Conservation (phyloP, 23 tunicate genomes). For the Trididemnum miniatum region DNA sequence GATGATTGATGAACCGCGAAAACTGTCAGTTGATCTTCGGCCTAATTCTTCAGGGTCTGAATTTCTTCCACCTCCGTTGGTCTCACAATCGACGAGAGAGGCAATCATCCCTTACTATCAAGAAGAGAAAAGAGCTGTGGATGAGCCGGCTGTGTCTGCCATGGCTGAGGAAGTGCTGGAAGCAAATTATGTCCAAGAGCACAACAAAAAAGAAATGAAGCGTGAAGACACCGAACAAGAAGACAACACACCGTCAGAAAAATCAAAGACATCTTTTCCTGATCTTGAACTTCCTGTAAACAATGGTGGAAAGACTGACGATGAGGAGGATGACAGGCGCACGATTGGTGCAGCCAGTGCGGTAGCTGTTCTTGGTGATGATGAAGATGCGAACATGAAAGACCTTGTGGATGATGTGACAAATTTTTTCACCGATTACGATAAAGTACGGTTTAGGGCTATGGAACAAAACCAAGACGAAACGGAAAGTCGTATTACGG, state of each 20-base stretch:
- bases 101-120: conserved; percentile 7
- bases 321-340: conserved; percentile 46
- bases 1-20: conserved; percentile 19
- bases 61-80: conserved; percentile 21
- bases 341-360: conserved; percentile 33
- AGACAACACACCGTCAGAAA: neutral
- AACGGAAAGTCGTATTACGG: conserved; percentile 9
- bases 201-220: neutral
- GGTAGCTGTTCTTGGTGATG: conserved; percentile 33
- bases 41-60: neutral
- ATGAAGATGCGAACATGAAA: conserved; percentile 30
- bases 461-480: neutral
- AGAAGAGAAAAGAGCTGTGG: neutral
- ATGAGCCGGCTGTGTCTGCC: neutral
- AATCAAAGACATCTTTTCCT: neutral
- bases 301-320: neutral
- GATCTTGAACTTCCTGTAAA: neutral
- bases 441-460: neutral
- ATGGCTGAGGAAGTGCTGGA: neutral
- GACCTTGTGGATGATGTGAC: conserved; percentile 23
- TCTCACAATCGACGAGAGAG: conserved; percentile 25
- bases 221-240: neutral
- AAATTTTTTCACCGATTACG: neutral
- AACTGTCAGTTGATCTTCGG: neutral
- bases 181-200: neutral